Percentiles rank a stretch among this genome's conserved stretches.
Conservation (phyloP, 1,140 invertebrate genomes). For the Alviniconcha marisindica region DNA sequence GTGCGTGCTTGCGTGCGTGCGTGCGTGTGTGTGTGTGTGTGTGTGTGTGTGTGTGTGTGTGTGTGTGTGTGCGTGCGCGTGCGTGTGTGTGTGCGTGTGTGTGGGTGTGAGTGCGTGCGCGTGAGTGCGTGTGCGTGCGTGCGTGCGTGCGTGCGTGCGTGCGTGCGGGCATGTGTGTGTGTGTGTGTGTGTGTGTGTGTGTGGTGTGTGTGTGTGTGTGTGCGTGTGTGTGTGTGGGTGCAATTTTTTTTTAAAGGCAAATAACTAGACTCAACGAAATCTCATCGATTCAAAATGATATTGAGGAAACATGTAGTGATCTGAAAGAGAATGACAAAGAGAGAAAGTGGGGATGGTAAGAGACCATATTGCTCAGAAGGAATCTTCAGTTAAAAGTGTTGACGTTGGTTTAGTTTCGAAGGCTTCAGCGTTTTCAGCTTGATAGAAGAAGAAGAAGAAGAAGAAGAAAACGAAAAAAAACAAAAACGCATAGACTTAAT, state of each 20-base stretch:
- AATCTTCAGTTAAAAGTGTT: no score
- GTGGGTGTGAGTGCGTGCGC: not conserved
- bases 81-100: not conserved
- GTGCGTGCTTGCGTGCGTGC: no score
- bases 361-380: no score
- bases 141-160: not conserved
- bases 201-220: not conserved
- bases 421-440: not conserved
- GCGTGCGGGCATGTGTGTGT: not conserved
- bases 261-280: not conserved
- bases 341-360: no score
- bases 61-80: not conserved
- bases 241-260: no score
- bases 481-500: not conserved
- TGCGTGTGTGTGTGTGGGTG: not conserved
- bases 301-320: not conserved
- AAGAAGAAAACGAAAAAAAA: no score
- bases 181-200: constrained; percentile 5
- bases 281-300: not conserved
- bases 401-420: not conserved
- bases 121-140: not conserved
- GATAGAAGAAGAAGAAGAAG: not conserved
- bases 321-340: constrained; percentile 18
- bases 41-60: no score
- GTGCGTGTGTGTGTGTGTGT: no score